Conservation (phyloP, 2,113 vertebrate species). For the Ursus arctos region DNA sequence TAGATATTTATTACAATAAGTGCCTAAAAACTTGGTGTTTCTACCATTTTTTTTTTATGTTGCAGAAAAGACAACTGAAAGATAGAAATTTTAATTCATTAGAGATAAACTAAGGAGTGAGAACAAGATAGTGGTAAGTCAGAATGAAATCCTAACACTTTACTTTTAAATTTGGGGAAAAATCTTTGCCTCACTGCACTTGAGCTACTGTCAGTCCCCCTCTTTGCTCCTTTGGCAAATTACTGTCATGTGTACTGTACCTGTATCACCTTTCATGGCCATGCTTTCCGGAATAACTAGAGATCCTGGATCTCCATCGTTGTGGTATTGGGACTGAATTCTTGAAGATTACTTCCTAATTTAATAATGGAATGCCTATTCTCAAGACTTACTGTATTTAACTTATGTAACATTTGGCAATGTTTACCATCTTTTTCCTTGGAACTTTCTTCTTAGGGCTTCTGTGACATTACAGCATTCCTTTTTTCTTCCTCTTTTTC, state of each 20-base stretch:
- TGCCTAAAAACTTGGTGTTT: constrained; percentile 48
- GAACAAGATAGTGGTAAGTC: constrained; percentile 51
- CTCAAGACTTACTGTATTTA: neutral
- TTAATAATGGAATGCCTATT: neutral
- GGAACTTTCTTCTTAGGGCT: neutral
- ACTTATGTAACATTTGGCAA: neutral
- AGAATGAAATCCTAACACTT: neutral
- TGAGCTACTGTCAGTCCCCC: neutral
- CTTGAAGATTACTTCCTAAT: neutral
- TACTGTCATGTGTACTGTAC: neutral
- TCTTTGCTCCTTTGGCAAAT: neutral
- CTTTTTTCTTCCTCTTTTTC: neutral
- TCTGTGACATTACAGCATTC: neutral
- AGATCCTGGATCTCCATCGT: neutral
- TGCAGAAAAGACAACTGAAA: constrained; percentile 68
- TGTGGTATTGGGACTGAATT: neutral
- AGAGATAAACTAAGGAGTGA: constrained; percentile 51
- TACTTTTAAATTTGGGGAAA: neutral
- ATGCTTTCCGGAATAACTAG: neutral
- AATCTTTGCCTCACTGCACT: neutral
- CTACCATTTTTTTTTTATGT: constrained; percentile 25
- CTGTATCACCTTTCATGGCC: neutral
- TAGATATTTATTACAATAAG: neutral
- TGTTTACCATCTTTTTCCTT: neutral
- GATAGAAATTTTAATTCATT: constrained; percentile 63